These are phyloP conservation scores for Rhabditophanes sp. DNA, from an alignment of 2,888 invertebrate genomes.

Conservation along the genomic window DNA sequence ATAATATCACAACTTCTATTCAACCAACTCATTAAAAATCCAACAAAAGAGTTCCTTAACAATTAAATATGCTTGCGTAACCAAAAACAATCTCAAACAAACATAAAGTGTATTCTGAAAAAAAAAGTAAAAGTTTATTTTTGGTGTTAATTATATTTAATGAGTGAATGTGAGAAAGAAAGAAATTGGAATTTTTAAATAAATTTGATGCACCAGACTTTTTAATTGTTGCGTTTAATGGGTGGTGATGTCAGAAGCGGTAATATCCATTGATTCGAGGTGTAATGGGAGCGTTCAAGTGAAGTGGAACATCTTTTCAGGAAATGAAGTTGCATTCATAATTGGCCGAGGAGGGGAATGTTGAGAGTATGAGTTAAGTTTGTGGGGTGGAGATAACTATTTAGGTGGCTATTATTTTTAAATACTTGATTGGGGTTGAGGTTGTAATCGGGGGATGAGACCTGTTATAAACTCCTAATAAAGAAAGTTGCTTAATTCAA, in stretches of 20 bases:
- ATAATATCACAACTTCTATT: too few relatives aligned
- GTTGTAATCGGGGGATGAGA: slow-evolving; percentile 68
- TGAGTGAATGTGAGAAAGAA: too few relatives aligned
- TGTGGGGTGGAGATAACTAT: slow-evolving; percentile 41
- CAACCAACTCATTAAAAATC: too few relatives aligned
- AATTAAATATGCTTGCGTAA: too few relatives aligned
- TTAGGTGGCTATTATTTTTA: slow-evolving; percentile 13
- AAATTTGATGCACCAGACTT: too few relatives aligned
- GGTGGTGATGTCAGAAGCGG: neutral
- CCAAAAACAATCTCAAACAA: too few relatives aligned
- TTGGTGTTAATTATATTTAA: too few relatives aligned
- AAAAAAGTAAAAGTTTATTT: too few relatives aligned
- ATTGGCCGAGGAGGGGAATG: slow-evolving; percentile 57
- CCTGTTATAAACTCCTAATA: slow-evolving; percentile 97
- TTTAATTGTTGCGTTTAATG: too few relatives aligned
- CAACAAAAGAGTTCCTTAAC: too few relatives aligned
- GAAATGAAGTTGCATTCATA: slow-evolving; percentile 65
- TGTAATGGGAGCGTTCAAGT: slow-evolving; percentile 13
- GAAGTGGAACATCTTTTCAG: slow-evolving; percentile 51
- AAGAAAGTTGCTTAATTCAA: slow-evolving; percentile 79
- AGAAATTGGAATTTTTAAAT: too few relatives aligned
- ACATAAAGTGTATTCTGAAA: too few relatives aligned
- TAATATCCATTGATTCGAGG: slow-evolving; percentile 9
- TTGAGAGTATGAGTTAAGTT: slow-evolving; percentile 70
- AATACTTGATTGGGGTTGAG: slow-evolving; percentile 76